A percentile compares a stretch with the other conserved stretches of the same genome.
These are phyloP conservation scores for Porites lutea DNA, from an alignment of 64 coral and sea anemone genomes.

Conservation along the genomic window DNA sequence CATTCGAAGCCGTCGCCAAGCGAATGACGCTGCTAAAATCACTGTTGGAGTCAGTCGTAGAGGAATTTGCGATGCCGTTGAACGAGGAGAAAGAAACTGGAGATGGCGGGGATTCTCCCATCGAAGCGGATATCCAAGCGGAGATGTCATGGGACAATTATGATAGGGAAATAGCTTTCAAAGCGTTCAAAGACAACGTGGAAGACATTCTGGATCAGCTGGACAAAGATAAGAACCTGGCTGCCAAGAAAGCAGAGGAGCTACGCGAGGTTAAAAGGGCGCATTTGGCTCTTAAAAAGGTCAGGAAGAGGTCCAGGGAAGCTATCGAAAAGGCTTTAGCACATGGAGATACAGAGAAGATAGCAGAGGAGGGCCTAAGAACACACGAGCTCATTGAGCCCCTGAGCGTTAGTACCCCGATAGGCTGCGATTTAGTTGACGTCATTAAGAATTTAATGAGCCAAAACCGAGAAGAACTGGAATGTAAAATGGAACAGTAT, in stretches of 20 bases:
- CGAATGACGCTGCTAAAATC: constrained; percentile 24
- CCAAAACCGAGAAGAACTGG: constrained; percentile 20
- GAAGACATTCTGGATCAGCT: constrained; percentile 46
- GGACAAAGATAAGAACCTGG: neutral
- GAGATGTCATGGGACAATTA: constrained; percentile 72
- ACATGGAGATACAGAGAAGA: neutral
- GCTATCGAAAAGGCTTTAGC: neutral
- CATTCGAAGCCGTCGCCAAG: constrained; percentile 6
- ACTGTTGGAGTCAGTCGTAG: constrained; percentile 24
- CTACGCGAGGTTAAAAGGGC: constrained; percentile 12
- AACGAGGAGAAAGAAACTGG: neutral
- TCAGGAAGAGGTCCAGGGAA: constrained; percentile 38
- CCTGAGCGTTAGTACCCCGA: neutral
- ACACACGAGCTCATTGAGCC: neutral
- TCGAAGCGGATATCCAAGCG: neutral
- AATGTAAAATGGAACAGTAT: constrained; percentile 12
- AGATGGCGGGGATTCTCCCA: neutral
- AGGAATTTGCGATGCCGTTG: constrained; percentile 14
- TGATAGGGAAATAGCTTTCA: constrained; percentile 41
- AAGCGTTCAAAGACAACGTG: constrained; percentile 34
- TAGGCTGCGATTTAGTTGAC: constrained; percentile 2
- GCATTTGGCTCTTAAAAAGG: constrained; percentile 30
- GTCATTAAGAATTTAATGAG: neutral
- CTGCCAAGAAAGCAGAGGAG: constrained; percentile 7
- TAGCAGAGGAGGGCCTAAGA: neutral